Evolutionary conservation across 2,888 invertebrate genomes (phyloP), one percentile per base, ranked within the genome.

Genomic region (Colletes collaris): DNA sequence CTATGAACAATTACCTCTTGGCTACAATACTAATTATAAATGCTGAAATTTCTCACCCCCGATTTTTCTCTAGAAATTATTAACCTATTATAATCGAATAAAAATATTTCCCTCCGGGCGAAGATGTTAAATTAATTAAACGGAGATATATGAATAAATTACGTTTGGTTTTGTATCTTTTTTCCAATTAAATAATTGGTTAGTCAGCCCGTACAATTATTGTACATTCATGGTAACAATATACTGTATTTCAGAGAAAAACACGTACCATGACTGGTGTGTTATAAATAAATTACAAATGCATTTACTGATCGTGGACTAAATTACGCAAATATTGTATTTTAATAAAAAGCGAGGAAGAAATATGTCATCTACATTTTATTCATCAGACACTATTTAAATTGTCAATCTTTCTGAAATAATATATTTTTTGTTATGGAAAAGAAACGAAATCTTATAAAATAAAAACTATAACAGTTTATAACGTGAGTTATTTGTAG

Each of bases 91-190:
- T 63, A 56, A 74, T 69, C 53, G 49, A 58, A 44, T 53, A 50
- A 66, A 50, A 55, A 35, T 72, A n/a, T 66, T 27, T 13, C n/a
- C 7, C 16, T 10, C 7, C 13, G 10, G 11, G 11, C 49, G 49
- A 27, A n/a, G 49, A 60, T 50, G 16, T 40, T 50, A 35, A 72
- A 72, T 66, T 66, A 60, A 66, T 16, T 16, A 49, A 60, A 73
- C 53, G 49, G 16, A 5, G 19, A 35, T 7, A 52, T 53, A 13
- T 13, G 40, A 60, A 65, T 35, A 55, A 59, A 66, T 60, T 46
- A 3, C 35, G 13, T 53, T 35, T 46, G 19, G 13, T 11, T 35
- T 55, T 19, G 10, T 55, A 40, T 3, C 1, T 63, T 35, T 13
- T 7, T 46, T 50, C 37, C 50, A n/a, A 73, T 73, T 52, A 52